Evolutionary conservation across 53 echinoderm and acorn worm species (phyloP).

Genomic region (Patiria pectinifera): DNA sequence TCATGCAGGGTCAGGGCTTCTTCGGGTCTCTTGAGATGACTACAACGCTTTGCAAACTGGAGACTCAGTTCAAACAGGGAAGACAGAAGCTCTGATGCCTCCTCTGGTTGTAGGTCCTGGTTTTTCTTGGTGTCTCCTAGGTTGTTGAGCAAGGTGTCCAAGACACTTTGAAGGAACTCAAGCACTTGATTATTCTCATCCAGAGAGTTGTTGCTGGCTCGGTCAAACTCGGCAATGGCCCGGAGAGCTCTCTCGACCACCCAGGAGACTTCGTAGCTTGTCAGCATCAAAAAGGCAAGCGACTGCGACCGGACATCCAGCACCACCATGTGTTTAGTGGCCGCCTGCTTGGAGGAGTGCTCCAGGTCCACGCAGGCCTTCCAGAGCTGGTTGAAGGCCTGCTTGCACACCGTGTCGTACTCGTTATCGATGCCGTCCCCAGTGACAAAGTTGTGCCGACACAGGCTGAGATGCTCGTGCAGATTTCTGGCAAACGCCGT

Average conservation of each 20-base stretch:
- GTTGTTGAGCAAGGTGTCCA: constrained; percentile 19
- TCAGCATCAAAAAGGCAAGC: constrained; percentile 77
- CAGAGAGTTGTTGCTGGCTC: constrained; percentile 56
- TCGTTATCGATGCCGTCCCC: constrained; percentile 76
- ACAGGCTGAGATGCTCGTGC: constrained; percentile 56
- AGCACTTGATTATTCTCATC: constrained; percentile 47
- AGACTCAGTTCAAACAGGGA: constrained; percentile 75
- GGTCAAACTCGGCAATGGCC: constrained; percentile 74
- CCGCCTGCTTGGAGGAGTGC: constrained; percentile 64
- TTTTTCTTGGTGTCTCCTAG: constrained; percentile 5
- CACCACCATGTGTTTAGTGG: constrained; percentile 68
- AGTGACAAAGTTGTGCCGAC: constrained; percentile 45
- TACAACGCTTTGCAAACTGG: constrained; percentile 73
- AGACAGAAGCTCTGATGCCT: constrained; percentile 11
- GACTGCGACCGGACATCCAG: constrained; percentile 76
- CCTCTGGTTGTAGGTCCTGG: neutral
- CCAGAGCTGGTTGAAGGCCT: constrained; percentile 92
- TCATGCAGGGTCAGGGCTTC: constrained; percentile 21
- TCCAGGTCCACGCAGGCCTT: constrained; percentile 86
- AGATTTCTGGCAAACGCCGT: constrained; percentile 74
- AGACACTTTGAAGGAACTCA: constrained; percentile 42
- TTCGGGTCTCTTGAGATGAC: constrained; percentile 28
- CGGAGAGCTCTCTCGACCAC: constrained; percentile 77
- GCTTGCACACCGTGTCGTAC: constrained; percentile 88
- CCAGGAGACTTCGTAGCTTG: constrained; percentile 76